Evolutionary conservation across 2,113 vertebrate species (phyloP).

Genomic region (Himantopus leucocephalus): DNA sequence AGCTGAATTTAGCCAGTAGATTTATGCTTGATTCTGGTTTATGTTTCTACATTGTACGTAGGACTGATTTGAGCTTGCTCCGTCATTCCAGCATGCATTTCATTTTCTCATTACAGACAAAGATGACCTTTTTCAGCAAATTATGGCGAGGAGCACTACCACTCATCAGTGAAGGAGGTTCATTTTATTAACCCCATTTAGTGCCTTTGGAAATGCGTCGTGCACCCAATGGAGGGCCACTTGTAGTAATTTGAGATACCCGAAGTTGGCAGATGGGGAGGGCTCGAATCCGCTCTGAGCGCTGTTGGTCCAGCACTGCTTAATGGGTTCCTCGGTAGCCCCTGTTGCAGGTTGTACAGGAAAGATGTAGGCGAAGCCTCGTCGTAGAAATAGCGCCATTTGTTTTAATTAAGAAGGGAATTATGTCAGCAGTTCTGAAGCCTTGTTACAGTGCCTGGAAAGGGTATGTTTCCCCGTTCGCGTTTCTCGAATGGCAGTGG

Average conservation of each 20-base stretch:
- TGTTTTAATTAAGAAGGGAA: neutral
- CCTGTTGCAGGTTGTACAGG: neutral
- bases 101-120: conserved; percentile 33
- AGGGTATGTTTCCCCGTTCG: neutral
- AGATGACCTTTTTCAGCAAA: conserved; percentile 45
- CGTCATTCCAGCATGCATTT: neutral
- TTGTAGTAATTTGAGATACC: neutral
- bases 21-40: conserved; percentile 49
- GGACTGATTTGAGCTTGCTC: conserved; percentile 27
- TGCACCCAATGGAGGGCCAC: neutral
- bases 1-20: conserved; percentile 63
- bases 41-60: neutral
- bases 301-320: neutral
- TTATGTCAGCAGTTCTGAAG: neutral
- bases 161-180: conserved; percentile 19
- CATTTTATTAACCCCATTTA: conserved; percentile 21
- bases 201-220: neutral
- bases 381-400: neutral
- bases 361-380: neutral
- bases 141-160: neutral
- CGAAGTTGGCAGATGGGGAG: neutral
- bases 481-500: neutral
- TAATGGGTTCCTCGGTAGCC: neutral
- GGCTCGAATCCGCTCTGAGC: neutral
- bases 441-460: neutral